Base-by-base conservation (phyloP, 2,113 vertebrate species). In the Chrysochloris asiatica region DNA sequence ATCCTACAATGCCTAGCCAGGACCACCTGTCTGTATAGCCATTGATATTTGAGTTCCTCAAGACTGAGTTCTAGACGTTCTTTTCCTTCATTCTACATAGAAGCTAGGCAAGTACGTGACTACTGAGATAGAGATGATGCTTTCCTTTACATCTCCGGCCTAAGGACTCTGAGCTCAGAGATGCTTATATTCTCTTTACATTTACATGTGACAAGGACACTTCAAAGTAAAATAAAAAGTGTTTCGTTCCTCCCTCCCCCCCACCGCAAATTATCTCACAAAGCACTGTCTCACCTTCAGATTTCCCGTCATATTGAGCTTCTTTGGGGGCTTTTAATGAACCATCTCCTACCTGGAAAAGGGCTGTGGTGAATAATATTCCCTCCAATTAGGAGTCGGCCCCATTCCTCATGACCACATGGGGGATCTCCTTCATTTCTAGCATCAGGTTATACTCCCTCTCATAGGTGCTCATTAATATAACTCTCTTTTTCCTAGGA, bases 11-110 rank as follows among this genome's bases (percentile, higher is more conserved):
- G n/a, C n/a, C n/a, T n/a, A n/a, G n/a, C n/a, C n/a, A n/a, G n/a
- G n/a, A n/a, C n/a, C n/a, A n/a, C n/a, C 73, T 26, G 24, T 93
- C 33, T 50, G 8, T 36, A 59, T 65, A 63, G 24, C 28, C 61
- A 56, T 71, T 85, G 65, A 88, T 88, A 72, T 7, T 54, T 94
- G 76, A 92, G 11, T 61, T 93, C 50, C 88, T 86, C 19, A 83
- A 67, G 8, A 4, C 73, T 92, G 82, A 72, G 6, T 83, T 76
- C 63, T 38, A 43, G 24, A 36, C 19, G 84, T 48, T 65, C 17
- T 69, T 88, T 87, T 83, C 52, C 47, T 93, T 77, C 26, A 50
- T 73, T 33, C 12, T 48, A 69, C 50, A 52, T 67, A 92, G 52
- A 93, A 43, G 63, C 9, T 33, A 63, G 33, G 36, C 38, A 36